Evolutionary conservation across 2,888 invertebrate species (phyloP), one percentile per base, ranked within the genome.

Genomic region (Lobophora halterata): DNA sequence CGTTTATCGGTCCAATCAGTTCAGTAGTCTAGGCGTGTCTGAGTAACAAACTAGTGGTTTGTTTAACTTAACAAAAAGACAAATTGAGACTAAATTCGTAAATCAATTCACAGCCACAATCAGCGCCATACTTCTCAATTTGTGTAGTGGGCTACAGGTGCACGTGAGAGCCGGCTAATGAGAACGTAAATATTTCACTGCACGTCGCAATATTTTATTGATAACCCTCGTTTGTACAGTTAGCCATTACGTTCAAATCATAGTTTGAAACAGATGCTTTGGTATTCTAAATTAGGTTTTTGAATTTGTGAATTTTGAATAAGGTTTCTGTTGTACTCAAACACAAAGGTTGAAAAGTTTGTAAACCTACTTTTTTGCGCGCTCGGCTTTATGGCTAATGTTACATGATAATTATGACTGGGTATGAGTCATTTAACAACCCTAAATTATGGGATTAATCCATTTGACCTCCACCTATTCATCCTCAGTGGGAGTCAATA

Each of bases 181-280:
- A 78, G 72, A 65, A 70, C 65, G 71, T 71, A 71, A 75, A 76
- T 76, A 76, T 75, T 77, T 70, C 65, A 69, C 59, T 47, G 61
- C 55, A 52, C 52, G 54, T 46, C 55, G 61, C 63, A 52, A 71
- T 71, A 73, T 71, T 70, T 75, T 70, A 76, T 73, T 71, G 70
- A 71, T 67, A 70, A 58, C 57, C 52, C n/a, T 49, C 51, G 47
- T 50, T 42, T 46, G 49, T 49, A 40, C 34, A 30, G 47, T 45
- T 44, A 37, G 43, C 49, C 49, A 33, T 46, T 44, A 43, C 40
- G 35, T 37, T 36, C 46, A 42, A 49, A 50, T 55, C 50, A 57
- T 61, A 49, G 49, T 51, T 49, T 43, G 41, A 43, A 45, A 54
- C 42, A 51, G 51, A 54, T 52, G 53, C 44, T 43, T 37, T 39